Percentiles rank a stretch among this genome's conserved stretches.
phyloP scores from a whole-genome alignment of 2,797 vertebrate species.

The Sebastes iracundus region DNA sequence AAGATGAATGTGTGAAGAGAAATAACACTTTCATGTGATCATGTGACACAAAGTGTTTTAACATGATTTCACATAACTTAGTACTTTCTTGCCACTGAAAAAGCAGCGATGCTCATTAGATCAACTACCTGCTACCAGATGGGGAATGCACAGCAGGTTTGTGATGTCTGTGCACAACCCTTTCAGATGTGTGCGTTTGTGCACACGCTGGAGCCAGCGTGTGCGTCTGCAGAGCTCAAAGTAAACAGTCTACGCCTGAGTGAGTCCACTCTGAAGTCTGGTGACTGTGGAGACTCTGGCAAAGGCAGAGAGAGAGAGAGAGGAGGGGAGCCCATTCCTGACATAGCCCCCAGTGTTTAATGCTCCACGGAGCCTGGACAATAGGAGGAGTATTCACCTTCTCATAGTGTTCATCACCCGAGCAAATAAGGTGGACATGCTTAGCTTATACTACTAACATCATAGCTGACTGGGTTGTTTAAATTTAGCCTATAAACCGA shows the following conservation, averaged over 20 bases:
- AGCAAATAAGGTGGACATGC: slow-evolving; percentile 4
- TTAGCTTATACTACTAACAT: background rate
- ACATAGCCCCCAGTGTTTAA: slow-evolving; percentile 73
- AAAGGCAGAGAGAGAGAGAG: slow-evolving; percentile 21
- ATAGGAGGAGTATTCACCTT: slow-evolving; percentile 65
- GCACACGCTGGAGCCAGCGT: background rate
- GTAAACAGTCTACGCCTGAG: slow-evolving; percentile 73
- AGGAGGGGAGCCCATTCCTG: slow-evolving; percentile 61
- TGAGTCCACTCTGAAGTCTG: slow-evolving; percentile 69
- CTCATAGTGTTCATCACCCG: slow-evolving; percentile 41
- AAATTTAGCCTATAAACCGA: background rate
- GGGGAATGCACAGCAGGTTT: slow-evolving; percentile 17
- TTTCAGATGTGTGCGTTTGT: background rate
- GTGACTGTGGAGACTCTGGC: slow-evolving; percentile 58
- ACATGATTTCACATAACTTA: background rate
- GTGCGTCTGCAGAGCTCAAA: slow-evolving; percentile 51
- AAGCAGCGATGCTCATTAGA: slow-evolving; percentile 9
- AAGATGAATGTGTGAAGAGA: background rate
- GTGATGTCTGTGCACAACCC: background rate
- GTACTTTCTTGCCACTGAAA: background rate
- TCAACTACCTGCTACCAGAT: slow-evolving; percentile 12
- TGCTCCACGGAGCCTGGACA: slow-evolving; percentile 73
- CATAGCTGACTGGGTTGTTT: background rate
- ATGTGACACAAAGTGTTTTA: background rate
- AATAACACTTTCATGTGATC: background rate